Conservation (phyloP, 1,140 invertebrate species). For the Diorhabda sublineata region DNA sequence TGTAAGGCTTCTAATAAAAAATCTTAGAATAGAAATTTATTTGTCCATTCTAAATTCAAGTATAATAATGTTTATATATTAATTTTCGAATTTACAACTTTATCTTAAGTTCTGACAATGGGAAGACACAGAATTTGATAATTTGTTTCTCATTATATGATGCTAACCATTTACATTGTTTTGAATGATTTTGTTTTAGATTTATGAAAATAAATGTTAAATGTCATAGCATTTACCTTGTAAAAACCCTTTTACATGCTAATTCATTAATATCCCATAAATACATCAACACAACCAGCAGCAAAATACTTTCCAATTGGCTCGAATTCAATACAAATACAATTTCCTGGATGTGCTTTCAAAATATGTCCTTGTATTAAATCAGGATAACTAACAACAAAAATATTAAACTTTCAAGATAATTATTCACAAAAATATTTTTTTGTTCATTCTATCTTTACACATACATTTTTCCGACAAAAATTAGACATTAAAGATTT, state of each 20-base stretch:
- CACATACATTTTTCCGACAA: constrained; percentile 58
- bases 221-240: constrained; percentile 54
- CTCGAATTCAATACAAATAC: constrained; percentile 97
- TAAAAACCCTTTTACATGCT: constrained; percentile 86
- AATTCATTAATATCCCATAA: constrained; percentile 91
- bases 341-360: constrained; percentile 94
- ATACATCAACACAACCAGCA: constrained; percentile 91
- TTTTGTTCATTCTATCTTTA: neutral
- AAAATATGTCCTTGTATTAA: constrained; percentile 80
- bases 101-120: no score
- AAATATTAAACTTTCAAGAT: neutral
- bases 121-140: neutral
- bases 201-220: neutral
- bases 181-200: neutral
- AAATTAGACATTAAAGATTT: constrained; percentile 58
- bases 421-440: neutral
- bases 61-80: no score
- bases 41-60: no score
- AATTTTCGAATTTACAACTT: no score
- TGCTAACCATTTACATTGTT: neutral
- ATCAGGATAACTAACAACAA: constrained; percentile 71
- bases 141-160: neutral
- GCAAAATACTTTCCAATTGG: constrained; percentile 89
- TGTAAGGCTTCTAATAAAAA: no score
- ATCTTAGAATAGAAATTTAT: no score